Evolutionary conservation across 2,113 vertebrate species (phyloP), one percentile per base, ranked within the genome.

Genomic region (Antechinus flavipes): DNA sequence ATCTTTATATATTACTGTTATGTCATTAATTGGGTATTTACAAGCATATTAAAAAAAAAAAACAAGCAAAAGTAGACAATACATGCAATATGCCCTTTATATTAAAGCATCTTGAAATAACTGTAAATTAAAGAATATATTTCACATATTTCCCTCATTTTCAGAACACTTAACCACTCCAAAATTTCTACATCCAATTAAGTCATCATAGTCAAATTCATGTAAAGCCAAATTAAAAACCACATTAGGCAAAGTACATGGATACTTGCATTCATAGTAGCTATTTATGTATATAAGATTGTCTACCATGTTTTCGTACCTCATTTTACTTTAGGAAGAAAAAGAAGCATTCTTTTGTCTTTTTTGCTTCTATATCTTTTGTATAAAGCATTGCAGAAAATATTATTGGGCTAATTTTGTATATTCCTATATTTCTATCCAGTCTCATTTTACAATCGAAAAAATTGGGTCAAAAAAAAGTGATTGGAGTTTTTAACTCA

Each of bases 1-100:
- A 19, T 30, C n/a, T 5, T 8, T 0, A 0, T 5, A 0, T 5
- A 3, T 8, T 3, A 0, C 2, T 0, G 0, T 14, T 24, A 84
- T 42, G 68, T 84, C 68, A 84, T 2, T 84, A 84, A 84, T 84
- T 84, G 68, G n/a, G 19, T 84, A 84, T 42, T 42, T 42, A 84
- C 30, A 84, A 84, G 16, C n/a, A 23, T 84, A 84, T 84, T 49
- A 49, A 49, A 49, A 49, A 9, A 23, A 76, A 68, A 68, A n/a
- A 11, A 27, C 16, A 84, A n/a, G n/a, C 35, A 84, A 42, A 84
- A 19, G 68, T 84, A 84, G 68, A 84, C 7, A 84, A 42, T 84
- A n/a, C 42, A 42, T 42, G 42, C 6, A 76, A 35, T n/a, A 42
- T 84, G 7, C 23, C 19, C n/a, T 84, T 84, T 23, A 84, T 84